Conservation (phyloP, 2,888 invertebrate genomes). For the Brachyopa scutellaris region DNA sequence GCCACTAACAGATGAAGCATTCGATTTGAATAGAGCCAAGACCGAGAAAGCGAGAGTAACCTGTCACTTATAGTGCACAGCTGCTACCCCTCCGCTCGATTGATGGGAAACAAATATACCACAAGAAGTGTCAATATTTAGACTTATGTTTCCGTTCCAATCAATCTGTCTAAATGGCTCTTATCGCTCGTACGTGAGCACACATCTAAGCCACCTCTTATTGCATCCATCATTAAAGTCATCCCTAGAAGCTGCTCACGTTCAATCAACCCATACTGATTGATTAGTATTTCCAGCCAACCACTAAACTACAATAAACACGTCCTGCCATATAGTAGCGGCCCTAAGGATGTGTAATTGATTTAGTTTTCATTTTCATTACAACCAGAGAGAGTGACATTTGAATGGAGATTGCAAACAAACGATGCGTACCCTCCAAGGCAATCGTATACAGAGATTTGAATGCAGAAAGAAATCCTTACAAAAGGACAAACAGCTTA, state of each 20-base stretch:
- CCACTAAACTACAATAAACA: background rate
- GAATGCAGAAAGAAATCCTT: constrained; percentile 28
- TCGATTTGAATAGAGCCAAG: too few species aligned
- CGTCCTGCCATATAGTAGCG: background rate
- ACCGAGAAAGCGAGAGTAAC: too few species aligned
- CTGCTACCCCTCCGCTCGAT: too few species aligned
- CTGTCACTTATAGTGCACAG: too few species aligned
- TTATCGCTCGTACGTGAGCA: constrained; percentile 33
- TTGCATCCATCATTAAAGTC: constrained; percentile 18
- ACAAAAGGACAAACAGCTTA: constrained; percentile 24
- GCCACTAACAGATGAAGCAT: too few species aligned
- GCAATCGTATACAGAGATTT: too few species aligned
- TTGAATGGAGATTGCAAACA: constrained; percentile 49
- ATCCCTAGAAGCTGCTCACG: constrained; percentile 16
- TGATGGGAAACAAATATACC: background rate
- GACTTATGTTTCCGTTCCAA: constrained; percentile 26
- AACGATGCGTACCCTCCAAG: too few species aligned
- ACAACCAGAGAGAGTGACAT: background rate
- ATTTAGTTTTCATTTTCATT: background rate
- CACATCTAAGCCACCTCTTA: background rate
- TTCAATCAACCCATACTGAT: constrained; percentile 37
- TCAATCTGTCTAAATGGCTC: constrained; percentile 2
- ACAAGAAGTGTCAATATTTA: constrained; percentile 32
- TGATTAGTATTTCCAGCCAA: constrained; percentile 40
- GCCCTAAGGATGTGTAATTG: constrained; percentile 24